phyloP scores from a whole-genome alignment of 1,140 invertebrate species.

The Drosophila persimilis region DNA sequence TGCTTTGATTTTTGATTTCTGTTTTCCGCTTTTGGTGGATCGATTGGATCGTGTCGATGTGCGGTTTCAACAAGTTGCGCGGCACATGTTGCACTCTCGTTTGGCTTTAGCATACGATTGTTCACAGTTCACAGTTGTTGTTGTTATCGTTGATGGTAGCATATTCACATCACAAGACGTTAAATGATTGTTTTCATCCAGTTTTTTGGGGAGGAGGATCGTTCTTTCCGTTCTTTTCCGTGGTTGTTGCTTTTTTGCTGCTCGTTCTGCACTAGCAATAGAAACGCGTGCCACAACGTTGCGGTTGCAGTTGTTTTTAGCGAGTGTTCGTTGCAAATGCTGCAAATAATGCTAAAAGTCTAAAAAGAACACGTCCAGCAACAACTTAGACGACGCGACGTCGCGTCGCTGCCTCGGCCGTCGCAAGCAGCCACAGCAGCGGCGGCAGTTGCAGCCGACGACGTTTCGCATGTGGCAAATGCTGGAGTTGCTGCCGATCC shows the following conservation, averaged over 20 bases:
- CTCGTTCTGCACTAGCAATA: constrained; percentile 60
- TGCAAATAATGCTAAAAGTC: constrained; percentile 83
- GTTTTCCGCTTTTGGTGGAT: constrained; percentile 24
- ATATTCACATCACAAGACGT: constrained; percentile 52
- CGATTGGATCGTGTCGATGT: too few relatives aligned
- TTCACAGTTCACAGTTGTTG: constrained; percentile 44
- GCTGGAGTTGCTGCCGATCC: constrained; percentile 41
- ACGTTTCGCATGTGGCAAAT: constrained; percentile 75
- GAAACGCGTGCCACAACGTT: constrained; percentile 83
- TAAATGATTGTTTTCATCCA: constrained; percentile 34
- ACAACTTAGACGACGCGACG: constrained; percentile 60
- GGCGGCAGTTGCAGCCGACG: constrained; percentile 45
- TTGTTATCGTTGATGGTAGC: constrained; percentile 16
- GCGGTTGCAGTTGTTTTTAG: constrained; percentile 83
- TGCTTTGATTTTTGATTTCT: constrained; percentile 11
- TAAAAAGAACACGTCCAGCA: constrained; percentile 80
- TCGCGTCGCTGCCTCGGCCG: constrained; percentile 32
- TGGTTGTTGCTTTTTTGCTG: constrained; percentile 28
- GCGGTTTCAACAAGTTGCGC: constrained; percentile 43
- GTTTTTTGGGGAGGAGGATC: background rate
- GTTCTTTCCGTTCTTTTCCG: constrained; percentile 1
- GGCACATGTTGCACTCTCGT: constrained; percentile 71
- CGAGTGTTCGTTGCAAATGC: constrained; percentile 83
- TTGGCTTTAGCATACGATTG: constrained; percentile 32
- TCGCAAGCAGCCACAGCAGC: constrained; percentile 40